Evolutionary conservation across 1,140 invertebrate genomes (phyloP).

Genomic region (Drepana arcuata): DNA sequence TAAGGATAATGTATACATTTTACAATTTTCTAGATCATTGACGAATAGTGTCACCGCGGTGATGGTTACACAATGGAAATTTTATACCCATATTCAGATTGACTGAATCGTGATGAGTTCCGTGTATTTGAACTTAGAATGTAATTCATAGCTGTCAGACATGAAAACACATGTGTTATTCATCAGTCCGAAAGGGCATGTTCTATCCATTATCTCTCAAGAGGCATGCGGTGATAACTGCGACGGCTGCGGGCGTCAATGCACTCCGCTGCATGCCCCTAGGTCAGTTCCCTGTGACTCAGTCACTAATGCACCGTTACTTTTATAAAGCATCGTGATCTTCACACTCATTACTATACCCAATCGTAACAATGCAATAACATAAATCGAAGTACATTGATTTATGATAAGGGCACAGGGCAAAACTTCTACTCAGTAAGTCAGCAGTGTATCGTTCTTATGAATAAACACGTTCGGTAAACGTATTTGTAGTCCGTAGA

Average conservation of each 20-base stretch:
- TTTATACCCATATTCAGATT: no score
- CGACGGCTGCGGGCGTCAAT: conserved; percentile 55
- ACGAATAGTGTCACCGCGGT: no score
- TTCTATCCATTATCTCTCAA: conserved; percentile 57
- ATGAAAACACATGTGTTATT: conserved; percentile 59
- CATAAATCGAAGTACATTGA: conserved; percentile 11
- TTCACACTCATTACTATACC: conserved; percentile 24
- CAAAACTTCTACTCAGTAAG: conserved; percentile 1
- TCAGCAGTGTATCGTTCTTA: conserved; percentile 23
- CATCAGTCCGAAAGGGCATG: conserved; percentile 44
- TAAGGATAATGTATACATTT: no score
- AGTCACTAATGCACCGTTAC: conserved; percentile 63
- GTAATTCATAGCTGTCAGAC: conserved; percentile 35
- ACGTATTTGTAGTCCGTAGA: conserved; percentile 2
- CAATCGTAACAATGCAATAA: no score
- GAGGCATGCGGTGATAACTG: conserved; percentile 62
- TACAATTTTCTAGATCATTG: no score
- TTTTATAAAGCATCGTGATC: conserved; percentile 51
- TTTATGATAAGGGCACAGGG: background rate
- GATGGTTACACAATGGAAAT: no score
- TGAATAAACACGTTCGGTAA: background rate
- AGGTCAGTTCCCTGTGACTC: conserved; percentile 70
- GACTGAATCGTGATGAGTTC: no score
- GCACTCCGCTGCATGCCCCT: conserved; percentile 62
- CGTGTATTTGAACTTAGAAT: conserved; percentile 33